Conservation (phyloP, 2,113 vertebrate species). For the Oreochromis spilurus region DNA sequence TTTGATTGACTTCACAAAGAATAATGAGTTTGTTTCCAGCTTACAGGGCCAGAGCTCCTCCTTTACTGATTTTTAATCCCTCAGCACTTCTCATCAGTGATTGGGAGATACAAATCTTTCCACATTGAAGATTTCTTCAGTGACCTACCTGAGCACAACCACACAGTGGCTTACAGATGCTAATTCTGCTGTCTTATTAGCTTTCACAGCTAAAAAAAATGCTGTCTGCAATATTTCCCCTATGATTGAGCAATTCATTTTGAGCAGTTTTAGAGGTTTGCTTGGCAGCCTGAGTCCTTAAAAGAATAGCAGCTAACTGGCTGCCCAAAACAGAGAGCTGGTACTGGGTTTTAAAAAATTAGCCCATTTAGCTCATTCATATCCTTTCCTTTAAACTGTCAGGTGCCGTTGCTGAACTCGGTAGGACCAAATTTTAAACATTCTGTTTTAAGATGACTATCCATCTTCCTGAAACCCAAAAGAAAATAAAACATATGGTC, state of each 20-base stretch:
- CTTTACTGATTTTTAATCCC: neutral
- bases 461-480: neutral
- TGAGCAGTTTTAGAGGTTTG: neutral
- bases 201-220: neutral
- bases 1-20: neutral
- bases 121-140: neutral
- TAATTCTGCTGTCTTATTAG: neutral
- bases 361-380: neutral
- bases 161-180: neutral
- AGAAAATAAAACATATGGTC: neutral
- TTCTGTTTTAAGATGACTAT: neutral
- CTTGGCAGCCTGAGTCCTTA: neutral
- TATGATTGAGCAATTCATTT: neutral
- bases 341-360: neutral
- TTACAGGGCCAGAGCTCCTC: neutral
- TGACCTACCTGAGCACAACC: neutral
- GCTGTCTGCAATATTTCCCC: neutral
- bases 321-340: neutral
- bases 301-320: neutral
- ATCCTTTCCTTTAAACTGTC: neutral
- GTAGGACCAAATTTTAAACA: neutral
- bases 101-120: neutral
- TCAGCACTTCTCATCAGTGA: neutral
- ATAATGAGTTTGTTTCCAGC: neutral
- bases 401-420: neutral